A percentile compares a stretch with the other conserved stretches of the same genome.
Evolutionary conservation across 2,113 vertebrate genomes (phyloP).

Genomic region (Tonatia bakeri): DNA sequence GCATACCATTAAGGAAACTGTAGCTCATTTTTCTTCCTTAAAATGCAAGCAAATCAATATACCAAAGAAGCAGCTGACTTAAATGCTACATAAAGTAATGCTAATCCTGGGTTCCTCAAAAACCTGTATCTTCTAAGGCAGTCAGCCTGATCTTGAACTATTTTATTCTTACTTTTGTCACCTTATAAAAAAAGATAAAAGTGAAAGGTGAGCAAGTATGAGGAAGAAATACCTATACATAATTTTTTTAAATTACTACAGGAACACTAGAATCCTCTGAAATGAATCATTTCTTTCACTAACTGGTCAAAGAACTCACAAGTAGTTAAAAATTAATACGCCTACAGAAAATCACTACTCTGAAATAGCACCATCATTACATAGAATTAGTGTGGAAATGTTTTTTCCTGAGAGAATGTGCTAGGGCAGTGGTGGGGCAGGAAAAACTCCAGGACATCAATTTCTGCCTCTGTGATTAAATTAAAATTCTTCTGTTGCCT

Average conservation of each 20-base stretch:
- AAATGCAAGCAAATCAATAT: conserved; percentile 66
- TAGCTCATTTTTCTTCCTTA: conserved; percentile 59
- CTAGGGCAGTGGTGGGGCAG: not conserved
- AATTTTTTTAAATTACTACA: conserved; percentile 25
- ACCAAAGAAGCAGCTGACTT: conserved; percentile 34
- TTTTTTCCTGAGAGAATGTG: not conserved
- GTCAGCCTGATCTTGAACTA: conserved; percentile 28
- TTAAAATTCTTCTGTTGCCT: not conserved
- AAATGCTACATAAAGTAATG: conserved; percentile 47
- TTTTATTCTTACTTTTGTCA: conserved; percentile 42
- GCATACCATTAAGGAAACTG: conserved; percentile 62
- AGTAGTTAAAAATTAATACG: conserved; percentile 28
- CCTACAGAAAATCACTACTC: conserved; percentile 21
- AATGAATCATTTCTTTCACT: conserved; percentile 4
- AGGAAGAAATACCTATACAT: conserved; percentile 39
- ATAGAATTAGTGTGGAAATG: not conserved
- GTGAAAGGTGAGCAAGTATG: not conserved
- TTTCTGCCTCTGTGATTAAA: conserved; percentile 33
- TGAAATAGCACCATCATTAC: not conserved
- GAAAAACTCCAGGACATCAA: not conserved
- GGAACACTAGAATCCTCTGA: conserved; percentile 41
- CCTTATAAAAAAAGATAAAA: conserved; percentile 9
- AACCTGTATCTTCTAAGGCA: conserved; percentile 28
- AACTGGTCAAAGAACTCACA: conserved; percentile 44
- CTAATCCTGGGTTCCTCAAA: conserved; percentile 63